phyloP scores from a whole-genome alignment of 2,888 invertebrate species.

The Drosophila neotestacea region DNA sequence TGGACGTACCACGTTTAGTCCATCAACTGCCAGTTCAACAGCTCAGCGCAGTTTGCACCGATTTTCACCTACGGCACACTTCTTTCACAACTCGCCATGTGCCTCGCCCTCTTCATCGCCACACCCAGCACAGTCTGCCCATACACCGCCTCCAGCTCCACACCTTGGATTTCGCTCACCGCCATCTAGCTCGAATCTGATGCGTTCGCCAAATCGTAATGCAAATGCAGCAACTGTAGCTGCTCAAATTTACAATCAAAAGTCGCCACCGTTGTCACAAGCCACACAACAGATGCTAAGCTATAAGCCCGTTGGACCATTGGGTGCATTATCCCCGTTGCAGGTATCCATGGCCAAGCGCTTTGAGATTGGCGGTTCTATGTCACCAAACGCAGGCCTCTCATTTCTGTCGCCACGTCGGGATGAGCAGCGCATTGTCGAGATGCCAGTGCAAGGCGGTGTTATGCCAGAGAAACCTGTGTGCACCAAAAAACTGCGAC shows the following conservation, averaged over 20 bases:
- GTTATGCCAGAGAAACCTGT: conserved; percentile 83
- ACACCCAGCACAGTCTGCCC: conserved; percentile 72
- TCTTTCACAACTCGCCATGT: conserved; percentile 85
- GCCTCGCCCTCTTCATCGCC: conserved; percentile 85
- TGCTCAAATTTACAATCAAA: conserved; percentile 74
- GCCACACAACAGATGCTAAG: conserved; percentile 83
- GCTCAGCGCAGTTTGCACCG: conserved; percentile 70
- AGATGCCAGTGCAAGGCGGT: conserved; percentile 82
- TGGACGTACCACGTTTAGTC: conserved; percentile 57
- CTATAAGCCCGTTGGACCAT: conserved; percentile 82
- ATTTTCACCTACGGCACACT: conserved; percentile 70
- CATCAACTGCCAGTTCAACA: conserved; percentile 49
- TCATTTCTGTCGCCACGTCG: conserved; percentile 84
- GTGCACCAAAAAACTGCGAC: conserved; percentile 84
- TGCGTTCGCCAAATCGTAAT: conserved; percentile 83
- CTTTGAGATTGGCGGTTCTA: conserved; percentile 82
- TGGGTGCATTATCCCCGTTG: conserved; percentile 83
- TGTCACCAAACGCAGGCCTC: conserved; percentile 82
- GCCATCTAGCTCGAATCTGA: conserved; percentile 72
- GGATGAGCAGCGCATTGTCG: conserved; percentile 83
- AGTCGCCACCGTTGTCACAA: conserved; percentile 82
- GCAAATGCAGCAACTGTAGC: conserved; percentile 64
- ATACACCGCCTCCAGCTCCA: conserved; percentile 60
- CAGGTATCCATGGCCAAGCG: conserved; percentile 84
- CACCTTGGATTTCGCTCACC: conserved; percentile 83